Conservation (phyloP, 1,140 invertebrate species). For the Euschistus heros region DNA sequence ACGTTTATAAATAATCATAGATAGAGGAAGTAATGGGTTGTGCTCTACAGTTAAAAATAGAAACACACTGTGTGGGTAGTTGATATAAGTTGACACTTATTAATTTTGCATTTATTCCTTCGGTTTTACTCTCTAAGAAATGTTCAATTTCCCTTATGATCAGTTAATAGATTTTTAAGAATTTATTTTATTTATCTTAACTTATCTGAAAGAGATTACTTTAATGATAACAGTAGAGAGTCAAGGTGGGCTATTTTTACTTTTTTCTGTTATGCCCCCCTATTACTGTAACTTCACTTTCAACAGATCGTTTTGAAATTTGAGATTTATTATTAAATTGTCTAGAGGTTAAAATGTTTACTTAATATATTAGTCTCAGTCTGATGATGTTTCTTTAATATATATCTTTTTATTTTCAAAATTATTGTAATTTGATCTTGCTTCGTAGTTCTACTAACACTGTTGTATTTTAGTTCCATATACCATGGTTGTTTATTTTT, state of each 20-base stretch:
- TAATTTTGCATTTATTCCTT: not conserved
- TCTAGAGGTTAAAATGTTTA: not conserved
- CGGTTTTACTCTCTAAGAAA: not conserved
- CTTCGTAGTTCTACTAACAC: not conserved
- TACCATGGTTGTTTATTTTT: not conserved
- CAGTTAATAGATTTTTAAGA: not conserved
- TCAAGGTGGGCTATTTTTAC: constrained; percentile 16
- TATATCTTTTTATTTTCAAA: not conserved
- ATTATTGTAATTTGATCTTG: not conserved
- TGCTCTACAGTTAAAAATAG: constrained; percentile 15
- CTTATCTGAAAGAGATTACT: not conserved
- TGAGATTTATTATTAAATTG: not conserved
- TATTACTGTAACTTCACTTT: too few relatives aligned
- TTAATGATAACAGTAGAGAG: not conserved
- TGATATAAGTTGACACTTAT: constrained; percentile 7
- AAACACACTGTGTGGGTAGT: constrained; percentile 10
- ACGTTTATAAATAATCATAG: constrained; percentile 15
- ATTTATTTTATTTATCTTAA: not conserved
- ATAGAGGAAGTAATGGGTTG: constrained; percentile 16
- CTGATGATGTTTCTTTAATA: not conserved
- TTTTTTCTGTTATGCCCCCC: not conserved
- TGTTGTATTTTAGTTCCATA: not conserved
- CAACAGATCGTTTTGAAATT: not conserved
- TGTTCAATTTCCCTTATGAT: not conserved
- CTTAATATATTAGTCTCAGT: not conserved